Evolutionary conservation across 92 coral and sea anemone species (phyloP).

Genomic region (Parazoanthus swiftii): DNA sequence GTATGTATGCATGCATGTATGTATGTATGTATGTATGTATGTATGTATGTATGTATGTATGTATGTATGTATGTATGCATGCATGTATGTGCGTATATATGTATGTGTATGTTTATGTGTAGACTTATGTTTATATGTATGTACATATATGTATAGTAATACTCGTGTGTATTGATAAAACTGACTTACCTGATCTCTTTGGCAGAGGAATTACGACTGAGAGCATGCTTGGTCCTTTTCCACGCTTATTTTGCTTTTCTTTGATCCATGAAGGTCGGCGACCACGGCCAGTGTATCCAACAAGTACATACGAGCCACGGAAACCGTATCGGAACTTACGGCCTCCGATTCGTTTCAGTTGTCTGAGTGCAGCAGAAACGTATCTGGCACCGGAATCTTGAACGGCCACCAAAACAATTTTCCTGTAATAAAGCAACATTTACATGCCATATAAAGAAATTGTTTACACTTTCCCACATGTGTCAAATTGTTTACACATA

Average conservation of each 20-base stretch:
- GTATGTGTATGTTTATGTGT: too few species aligned
- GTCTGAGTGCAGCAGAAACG: neutral
- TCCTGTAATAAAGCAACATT: conserved; percentile 1
- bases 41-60: too few species aligned
- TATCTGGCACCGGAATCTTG: conserved; percentile 21
- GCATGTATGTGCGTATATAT: too few species aligned
- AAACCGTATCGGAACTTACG: conserved; percentile 21
- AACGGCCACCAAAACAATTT: conserved; percentile 32
- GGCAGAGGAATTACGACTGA: neutral
- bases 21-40: too few species aligned
- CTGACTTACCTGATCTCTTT: conserved; percentile 3
- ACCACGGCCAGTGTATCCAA: conserved; percentile 33
- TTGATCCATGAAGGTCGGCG: conserved; percentile 24
- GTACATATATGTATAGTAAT: too few species aligned
- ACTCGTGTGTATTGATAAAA: too few species aligned
- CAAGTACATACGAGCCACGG: conserved; percentile 37
- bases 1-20: too few species aligned
- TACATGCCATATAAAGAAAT: neutral
- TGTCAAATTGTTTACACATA: too few species aligned
- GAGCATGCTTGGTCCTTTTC: conserved; percentile 18
- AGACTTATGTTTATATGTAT: too few species aligned
- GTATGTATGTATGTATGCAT: too few species aligned
- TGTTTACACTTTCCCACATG: too few species aligned
- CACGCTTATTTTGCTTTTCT: conserved; percentile 18
- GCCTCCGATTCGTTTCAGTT: conserved; percentile 34